Conservation (phyloP, 2,888 invertebrate species). For the Drosophila affinis region DNA sequence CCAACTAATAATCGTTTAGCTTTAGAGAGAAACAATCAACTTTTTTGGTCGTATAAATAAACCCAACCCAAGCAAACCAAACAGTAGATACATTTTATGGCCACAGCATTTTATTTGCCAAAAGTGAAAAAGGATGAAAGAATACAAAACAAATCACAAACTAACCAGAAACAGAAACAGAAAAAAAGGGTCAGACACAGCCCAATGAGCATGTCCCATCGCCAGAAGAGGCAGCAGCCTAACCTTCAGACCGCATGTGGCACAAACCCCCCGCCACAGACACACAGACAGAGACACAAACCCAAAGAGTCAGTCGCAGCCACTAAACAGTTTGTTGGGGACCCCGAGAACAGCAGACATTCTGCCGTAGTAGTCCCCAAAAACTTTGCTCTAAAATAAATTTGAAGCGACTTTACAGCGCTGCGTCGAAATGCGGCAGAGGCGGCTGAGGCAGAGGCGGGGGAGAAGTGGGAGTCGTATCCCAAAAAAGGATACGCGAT, state of each 20-base stretch:
- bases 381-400: conserved; percentile 48
- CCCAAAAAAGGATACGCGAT: neutral
- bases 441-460: neutral
- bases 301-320: conserved; percentile 10
- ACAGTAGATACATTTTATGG: conserved; percentile 20
- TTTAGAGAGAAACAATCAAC: conserved; percentile 18
- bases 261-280: neutral
- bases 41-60: conserved; percentile 17
- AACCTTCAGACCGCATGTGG: conserved; percentile 28
- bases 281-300: too few species aligned
- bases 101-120: conserved; percentile 15
- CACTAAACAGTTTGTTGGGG: conserved; percentile 15
- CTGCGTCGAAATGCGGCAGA: conserved; percentile 49
- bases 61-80: neutral
- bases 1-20: conserved; percentile 25
- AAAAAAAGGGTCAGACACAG: conserved; percentile 21
- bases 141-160: conserved; percentile 17
- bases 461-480: neutral
- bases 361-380: neutral
- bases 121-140: conserved; percentile 12
- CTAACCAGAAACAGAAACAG: neutral
- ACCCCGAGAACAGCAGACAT: neutral
- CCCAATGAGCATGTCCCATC: conserved; percentile 6
- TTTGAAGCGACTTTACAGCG: conserved; percentile 48
- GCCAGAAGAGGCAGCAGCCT: neutral